Conservation (phyloP, 2,888 invertebrate genomes). For the Acleris cristana region DNA sequence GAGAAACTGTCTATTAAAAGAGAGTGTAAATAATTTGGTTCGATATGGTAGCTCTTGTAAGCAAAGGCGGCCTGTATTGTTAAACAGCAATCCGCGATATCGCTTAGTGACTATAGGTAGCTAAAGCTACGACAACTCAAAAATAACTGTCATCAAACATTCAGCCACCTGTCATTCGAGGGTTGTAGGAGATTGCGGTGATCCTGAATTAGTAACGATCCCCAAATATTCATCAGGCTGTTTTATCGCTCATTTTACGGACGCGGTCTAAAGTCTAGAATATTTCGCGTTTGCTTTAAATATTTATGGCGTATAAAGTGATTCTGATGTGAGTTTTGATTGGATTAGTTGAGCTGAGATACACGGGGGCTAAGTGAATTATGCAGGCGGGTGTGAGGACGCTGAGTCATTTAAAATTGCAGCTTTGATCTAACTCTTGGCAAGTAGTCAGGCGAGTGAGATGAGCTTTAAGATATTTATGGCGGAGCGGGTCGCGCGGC, state of each 20-base stretch:
- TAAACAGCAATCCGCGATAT: too few species aligned
- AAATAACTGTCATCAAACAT: constrained; percentile 27
- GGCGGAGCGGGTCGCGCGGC: constrained; percentile 21
- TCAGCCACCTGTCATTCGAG: constrained; percentile 26
- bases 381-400: constrained; percentile 55
- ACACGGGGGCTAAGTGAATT: constrained; percentile 58
- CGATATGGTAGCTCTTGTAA: too few species aligned
- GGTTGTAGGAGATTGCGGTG: constrained; percentile 7
- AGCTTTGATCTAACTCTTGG: constrained; percentile 56
- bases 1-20: too few species aligned
- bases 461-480: constrained; percentile 50
- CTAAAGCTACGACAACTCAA: constrained; percentile 1
- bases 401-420: constrained; percentile 60
- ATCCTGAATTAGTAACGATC: constrained; percentile 24
- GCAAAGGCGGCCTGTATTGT: too few species aligned
- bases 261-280: neutral
- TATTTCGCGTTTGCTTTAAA: constrained; percentile 21
- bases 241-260: constrained; percentile 10
- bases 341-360: constrained; percentile 58
- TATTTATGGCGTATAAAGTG: constrained; percentile 48
- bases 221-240: constrained; percentile 9
- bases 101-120: too few species aligned
- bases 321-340: constrained; percentile 62
- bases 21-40: too few species aligned
- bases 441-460: constrained; percentile 47